Conservation (phyloP, 2,797 vertebrate species). For the Tragopan temminckii region DNA sequence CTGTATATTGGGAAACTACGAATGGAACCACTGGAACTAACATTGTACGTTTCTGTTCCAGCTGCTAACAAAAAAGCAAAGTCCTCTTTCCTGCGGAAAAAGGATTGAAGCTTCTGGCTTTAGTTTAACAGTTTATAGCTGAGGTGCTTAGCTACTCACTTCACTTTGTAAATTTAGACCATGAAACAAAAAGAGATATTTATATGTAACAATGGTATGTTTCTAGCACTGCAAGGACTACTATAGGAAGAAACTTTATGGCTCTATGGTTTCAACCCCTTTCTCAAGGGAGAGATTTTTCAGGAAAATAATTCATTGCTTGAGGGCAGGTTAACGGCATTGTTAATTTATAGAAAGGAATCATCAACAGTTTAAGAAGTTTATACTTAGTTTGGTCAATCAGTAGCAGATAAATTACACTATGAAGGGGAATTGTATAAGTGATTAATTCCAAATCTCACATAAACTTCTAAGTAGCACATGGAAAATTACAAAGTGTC, state of each 20-base stretch:
- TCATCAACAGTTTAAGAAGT: constrained; percentile 11
- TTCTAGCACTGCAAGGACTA: constrained; percentile 17
- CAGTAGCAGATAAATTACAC: background rate
- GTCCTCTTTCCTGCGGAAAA: constrained; percentile 12
- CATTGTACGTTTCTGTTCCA: background rate
- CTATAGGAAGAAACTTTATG: constrained; percentile 1
- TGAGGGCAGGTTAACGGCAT: background rate
- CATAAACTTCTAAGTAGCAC: constrained; percentile 29
- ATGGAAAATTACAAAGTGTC: constrained; percentile 69
- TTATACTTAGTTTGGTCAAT: background rate
- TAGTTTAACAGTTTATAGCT: background rate
- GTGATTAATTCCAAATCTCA: constrained; percentile 48
- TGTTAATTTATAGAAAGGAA: constrained; percentile 3
- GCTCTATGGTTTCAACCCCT: background rate
- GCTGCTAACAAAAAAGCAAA: constrained; percentile 18
- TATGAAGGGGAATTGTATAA: background rate
- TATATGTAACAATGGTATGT: background rate
- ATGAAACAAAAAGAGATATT: constrained; percentile 37
- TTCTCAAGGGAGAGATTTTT: constrained; percentile 7
- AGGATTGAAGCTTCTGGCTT: background rate
- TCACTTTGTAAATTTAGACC: background rate
- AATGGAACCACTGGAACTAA: background rate
- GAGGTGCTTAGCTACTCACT: background rate
- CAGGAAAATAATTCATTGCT: background rate
- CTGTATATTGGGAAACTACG: background rate